These are phyloP conservation scores for human (Homo sapiens) DNA, from an alignment of 2,113 vertebrate species.

Conservation along the genomic window GRCh38 chr2:78919001-78919500, in stretches of 20 bases:
- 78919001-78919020: neutral
- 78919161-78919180: neutral
- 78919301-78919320: too few species aligned
- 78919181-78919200: neutral
- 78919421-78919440: neutral
- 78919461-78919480: neutral
- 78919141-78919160: neutral
- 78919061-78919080: too few species aligned
- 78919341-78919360: rapidly evolving
- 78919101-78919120: neutral
- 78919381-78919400: neutral
- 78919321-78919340: neutral
- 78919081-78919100: neutral
- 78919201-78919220: too few species aligned
- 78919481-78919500: neutral
- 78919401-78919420: neutral
- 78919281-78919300: too few species aligned
- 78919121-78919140: neutral
- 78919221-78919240: too few species aligned
- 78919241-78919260: too few species aligned
- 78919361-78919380: neutral
- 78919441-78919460: neutral
- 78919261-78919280: too few species aligned
- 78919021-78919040: too few species aligned
- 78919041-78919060: too few species aligned